Conservation (phyloP, 2,113 vertebrate genomes). For the Echinops telfairi region DNA sequence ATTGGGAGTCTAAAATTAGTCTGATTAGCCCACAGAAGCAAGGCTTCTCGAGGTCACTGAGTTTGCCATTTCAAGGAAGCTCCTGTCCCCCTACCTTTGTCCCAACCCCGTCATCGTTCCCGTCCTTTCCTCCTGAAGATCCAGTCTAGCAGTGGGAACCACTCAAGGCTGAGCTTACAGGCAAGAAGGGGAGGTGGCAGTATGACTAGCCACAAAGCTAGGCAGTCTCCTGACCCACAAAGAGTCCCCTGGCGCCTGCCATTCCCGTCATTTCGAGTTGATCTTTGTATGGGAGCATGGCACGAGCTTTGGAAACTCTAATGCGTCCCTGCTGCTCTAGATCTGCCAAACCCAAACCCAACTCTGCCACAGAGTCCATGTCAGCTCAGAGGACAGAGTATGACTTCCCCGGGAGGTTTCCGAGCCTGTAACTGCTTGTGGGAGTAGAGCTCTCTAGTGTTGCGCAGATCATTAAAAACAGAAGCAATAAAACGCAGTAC, state of each 20-base stretch:
- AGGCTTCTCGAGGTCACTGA: not conserved
- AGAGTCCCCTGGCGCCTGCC: not conserved
- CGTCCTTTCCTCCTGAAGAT: not conserved
- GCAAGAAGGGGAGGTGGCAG: not conserved
- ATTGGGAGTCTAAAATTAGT: slow-evolving; percentile 62
- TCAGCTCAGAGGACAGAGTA: too few relatives aligned
- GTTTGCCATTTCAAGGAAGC: not conserved
- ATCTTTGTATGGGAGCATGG: not conserved
- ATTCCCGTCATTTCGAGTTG: not conserved
- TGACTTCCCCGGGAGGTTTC: too few relatives aligned
- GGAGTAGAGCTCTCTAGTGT: not conserved
- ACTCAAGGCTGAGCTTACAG: not conserved
- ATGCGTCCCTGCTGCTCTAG: too few relatives aligned
- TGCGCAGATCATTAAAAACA: not conserved
- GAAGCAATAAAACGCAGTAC: too few relatives aligned
- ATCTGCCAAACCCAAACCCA: not conserved
- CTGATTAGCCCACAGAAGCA: not conserved
- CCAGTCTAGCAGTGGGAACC: not conserved
- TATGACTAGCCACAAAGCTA: not conserved
- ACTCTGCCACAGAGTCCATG: too few relatives aligned
- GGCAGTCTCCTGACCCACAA: not conserved
- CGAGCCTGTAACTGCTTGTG: too few relatives aligned
- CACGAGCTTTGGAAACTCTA: not conserved
- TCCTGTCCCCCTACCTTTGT: not conserved
- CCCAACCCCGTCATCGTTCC: not conserved